Evolutionary conservation across 1,140 invertebrate species (phyloP).

Genomic region (Zaprionus ghesquierei): DNA sequence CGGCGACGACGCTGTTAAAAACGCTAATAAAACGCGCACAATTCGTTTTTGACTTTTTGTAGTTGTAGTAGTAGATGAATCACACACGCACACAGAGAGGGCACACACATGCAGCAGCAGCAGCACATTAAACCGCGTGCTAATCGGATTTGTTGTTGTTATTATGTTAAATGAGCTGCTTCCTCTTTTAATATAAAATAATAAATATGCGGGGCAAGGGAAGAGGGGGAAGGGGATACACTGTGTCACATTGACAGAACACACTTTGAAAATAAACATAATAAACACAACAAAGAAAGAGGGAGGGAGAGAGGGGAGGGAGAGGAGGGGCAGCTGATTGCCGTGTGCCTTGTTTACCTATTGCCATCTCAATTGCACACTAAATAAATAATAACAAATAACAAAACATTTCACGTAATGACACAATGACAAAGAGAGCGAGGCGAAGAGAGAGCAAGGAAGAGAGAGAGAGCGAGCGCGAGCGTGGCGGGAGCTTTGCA

Average conservation of each 20-base stretch:
- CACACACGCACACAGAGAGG: slow-evolving; percentile 10
- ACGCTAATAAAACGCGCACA: slow-evolving; percentile 53
- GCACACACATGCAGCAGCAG: slow-evolving; percentile 10
- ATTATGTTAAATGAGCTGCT: slow-evolving; percentile 63
- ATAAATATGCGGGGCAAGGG: slow-evolving; percentile 4
- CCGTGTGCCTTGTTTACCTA: slow-evolving; percentile 23
- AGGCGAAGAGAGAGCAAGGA: slow-evolving; percentile 9
- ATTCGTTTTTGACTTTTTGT: slow-evolving; percentile 7
- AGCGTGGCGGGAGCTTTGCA: slow-evolving; percentile 32
- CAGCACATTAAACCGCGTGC: slow-evolving; percentile 45
- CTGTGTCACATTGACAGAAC: no score
- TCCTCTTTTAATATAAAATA: slow-evolving; percentile 58
- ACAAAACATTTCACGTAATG: slow-evolving; percentile 66
- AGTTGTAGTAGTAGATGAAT: slow-evolving; percentile 44
- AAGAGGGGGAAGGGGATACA: not conserved
- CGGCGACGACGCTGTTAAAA: slow-evolving; percentile 23
- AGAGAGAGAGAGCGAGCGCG: slow-evolving; percentile 19
- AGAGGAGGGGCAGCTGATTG: slow-evolving; percentile 1
- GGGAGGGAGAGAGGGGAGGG: slow-evolving; percentile 1
- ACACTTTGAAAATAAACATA: not conserved
- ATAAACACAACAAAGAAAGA: not conserved
- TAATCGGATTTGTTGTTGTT: slow-evolving; percentile 45
- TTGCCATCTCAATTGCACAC: slow-evolving; percentile 12
- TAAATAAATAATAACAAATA: slow-evolving; percentile 43
- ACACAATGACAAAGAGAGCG: slow-evolving; percentile 4